phyloP scores from a whole-genome alignment of 2,797 vertebrate species.

The Chaunax sp. region DNA sequence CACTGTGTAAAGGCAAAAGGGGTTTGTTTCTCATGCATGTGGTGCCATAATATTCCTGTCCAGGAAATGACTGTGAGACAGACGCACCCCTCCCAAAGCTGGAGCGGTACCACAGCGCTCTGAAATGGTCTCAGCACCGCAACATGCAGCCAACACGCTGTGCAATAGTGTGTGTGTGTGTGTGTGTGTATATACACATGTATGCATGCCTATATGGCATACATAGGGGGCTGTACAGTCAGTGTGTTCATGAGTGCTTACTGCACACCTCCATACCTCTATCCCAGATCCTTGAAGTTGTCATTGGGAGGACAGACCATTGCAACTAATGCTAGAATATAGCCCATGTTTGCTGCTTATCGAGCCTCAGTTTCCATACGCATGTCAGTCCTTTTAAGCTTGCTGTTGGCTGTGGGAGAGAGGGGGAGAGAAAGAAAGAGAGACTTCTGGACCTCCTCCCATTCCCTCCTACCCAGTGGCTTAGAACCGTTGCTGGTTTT shows the following conservation, averaged over 20 bases:
- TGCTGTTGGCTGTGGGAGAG: conserved; percentile 51
- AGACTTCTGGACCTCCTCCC: conserved; percentile 46
- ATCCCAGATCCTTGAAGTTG: conserved; percentile 17
- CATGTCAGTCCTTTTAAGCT: conserved; percentile 52
- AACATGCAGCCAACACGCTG: conserved; percentile 44
- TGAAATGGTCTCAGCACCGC: conserved; percentile 73
- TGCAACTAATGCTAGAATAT: conserved; percentile 46
- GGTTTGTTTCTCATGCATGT: conserved; percentile 75
- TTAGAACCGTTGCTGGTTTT: conserved; percentile 47
- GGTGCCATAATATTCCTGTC: conserved; percentile 76
- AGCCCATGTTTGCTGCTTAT: conserved; percentile 40
- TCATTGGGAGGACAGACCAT: conserved; percentile 26
- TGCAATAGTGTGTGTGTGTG: conserved; percentile 21
- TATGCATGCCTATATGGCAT: conserved; percentile 3
- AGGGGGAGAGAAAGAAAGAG: conserved; percentile 12
- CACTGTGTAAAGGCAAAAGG: conserved; percentile 59
- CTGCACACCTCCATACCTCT: conserved; percentile 11
- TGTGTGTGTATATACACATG: conserved; percentile 19
- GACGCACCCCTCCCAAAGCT: conserved; percentile 76
- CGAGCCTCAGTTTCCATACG: conserved; percentile 65
- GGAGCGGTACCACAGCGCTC: conserved; percentile 73
- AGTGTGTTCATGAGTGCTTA: conserved; percentile 18
- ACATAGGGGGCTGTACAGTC: conserved; percentile 4
- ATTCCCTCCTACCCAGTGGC: conserved; percentile 40
- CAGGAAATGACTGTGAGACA: conserved; percentile 80